Evolutionary conservation across 1,140 invertebrate genomes (phyloP).

Genomic region (Ptiloglossa arizonensis): DNA sequence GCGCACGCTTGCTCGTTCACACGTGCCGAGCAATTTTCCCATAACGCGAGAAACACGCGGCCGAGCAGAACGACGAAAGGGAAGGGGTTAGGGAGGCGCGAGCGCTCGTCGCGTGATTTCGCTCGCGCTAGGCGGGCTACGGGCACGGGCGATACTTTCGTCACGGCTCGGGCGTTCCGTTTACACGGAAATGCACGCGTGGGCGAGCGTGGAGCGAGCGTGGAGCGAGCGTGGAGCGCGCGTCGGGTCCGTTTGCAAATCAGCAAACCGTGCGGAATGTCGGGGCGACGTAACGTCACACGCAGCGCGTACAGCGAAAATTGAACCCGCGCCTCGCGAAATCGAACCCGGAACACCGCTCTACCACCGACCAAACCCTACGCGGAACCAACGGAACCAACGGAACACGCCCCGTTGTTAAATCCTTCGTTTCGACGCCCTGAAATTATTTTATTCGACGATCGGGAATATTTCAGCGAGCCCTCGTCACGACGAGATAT

Average conservation of each 20-base stretch:
- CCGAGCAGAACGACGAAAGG: slow-evolving; percentile 9
- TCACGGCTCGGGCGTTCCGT: slow-evolving; percentile 41
- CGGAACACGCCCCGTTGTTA: too few species aligned
- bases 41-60: slow-evolving; percentile 41
- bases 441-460: too few species aligned
- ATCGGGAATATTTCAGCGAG: too few species aligned
- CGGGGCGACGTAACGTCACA: slow-evolving; percentile 50
- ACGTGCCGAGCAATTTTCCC: slow-evolving; percentile 42
- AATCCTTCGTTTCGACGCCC: too few species aligned
- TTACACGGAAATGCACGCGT: slow-evolving; percentile 54
- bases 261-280: slow-evolving; percentile 58
- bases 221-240: slow-evolving; percentile 1
- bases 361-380: too few species aligned
- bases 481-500: too few species aligned
- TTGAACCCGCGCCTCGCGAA: slow-evolving; percentile 31
- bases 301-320: slow-evolving; percentile 34
- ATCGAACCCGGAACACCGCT: slow-evolving; percentile 5
- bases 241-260: slow-evolving; percentile 43
- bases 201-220: slow-evolving; percentile 3
- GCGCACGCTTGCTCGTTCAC: slow-evolving; percentile 14
- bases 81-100: too few species aligned
- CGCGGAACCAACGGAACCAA: too few species aligned
- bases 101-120: slow-evolving; percentile 34
- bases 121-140: background rate
- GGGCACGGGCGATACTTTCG: slow-evolving; percentile 41